Percentiles rank a stretch among this genome's conserved stretches.
phyloP scores from a whole-genome alignment of 2,888 invertebrate species.

The Lepidocyrtoides sp. region DNA sequence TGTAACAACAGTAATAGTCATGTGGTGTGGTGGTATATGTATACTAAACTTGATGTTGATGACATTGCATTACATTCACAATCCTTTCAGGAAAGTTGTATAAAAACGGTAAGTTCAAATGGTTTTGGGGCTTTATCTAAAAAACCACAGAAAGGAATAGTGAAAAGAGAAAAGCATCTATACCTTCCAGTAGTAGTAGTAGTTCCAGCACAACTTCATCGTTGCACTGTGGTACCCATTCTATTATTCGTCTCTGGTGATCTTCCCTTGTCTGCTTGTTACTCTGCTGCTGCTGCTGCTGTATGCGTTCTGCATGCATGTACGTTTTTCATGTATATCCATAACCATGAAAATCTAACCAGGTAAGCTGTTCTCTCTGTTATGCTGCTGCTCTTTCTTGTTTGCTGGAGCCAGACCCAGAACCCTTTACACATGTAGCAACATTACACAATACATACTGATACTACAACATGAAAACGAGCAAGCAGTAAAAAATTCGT shows the following conservation, averaged over 20 bases:
- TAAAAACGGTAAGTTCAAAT: constrained; percentile 49
- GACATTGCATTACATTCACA: constrained; percentile 67
- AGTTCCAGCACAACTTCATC: neutral
- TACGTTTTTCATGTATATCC: constrained; percentile 8
- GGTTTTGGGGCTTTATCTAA: constrained; percentile 37
- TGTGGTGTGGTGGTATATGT: constrained; percentile 36
- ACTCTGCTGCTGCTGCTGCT: neutral
- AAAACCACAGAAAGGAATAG: constrained; percentile 72
- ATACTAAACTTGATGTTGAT: constrained; percentile 51
- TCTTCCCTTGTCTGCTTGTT: neutral
- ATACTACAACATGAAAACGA: constrained; percentile 63
- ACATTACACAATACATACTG: constrained; percentile 80
- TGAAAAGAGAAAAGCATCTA: constrained; percentile 9
- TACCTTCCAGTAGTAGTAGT: neutral
- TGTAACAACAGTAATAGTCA: constrained; percentile 40
- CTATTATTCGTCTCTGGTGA: too few relatives aligned
- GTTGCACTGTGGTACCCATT: constrained; percentile 28
- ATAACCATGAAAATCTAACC: constrained; percentile 46
- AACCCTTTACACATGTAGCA: constrained; percentile 82
- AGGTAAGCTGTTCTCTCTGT: constrained; percentile 15
- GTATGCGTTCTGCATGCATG: neutral
- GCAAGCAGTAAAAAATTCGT: constrained; percentile 48
- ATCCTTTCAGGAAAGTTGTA: constrained; percentile 51
- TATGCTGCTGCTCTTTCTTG: constrained; percentile 15
- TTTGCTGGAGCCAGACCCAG: constrained; percentile 67